Conservation (phyloP, 2,797 vertebrate species). For the Corythornis leucogaster region DNA sequence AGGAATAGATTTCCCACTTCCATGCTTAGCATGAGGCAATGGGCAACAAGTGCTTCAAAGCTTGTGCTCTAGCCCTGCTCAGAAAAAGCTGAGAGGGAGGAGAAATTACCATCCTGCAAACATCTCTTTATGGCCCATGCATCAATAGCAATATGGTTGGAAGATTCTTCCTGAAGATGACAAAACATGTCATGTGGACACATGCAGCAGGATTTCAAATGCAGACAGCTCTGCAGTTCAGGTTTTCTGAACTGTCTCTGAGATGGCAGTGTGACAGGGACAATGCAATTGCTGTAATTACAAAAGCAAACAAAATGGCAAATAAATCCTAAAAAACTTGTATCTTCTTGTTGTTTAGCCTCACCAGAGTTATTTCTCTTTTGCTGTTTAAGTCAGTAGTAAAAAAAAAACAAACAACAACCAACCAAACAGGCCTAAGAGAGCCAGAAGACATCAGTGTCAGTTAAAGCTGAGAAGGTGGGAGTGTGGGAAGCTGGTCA, state of each 20-base stretch:
- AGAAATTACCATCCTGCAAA: not conserved
- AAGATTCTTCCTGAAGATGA: not conserved
- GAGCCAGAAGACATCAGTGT: not conserved
- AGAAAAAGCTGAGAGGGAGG: not conserved
- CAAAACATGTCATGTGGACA: not conserved
- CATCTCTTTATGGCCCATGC: not conserved
- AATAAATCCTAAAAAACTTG: not conserved
- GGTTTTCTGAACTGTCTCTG: not conserved
- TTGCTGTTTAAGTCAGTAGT: not conserved
- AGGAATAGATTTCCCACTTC: not conserved
- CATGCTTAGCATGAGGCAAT: not conserved
- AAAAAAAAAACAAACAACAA: not conserved
- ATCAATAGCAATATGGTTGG: not conserved
- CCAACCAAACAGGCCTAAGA: not conserved
- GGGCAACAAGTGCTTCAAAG: not conserved
- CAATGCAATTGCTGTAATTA: not conserved
- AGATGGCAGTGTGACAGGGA: not conserved
- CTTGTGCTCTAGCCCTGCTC: not conserved
- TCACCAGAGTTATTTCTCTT: not conserved
- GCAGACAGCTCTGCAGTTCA: not conserved
- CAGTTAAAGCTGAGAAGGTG: not conserved
- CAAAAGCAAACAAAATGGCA: not conserved
- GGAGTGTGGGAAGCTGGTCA: not conserved
- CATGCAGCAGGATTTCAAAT: not conserved
- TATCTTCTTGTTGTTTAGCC: not conserved